Evolutionary conservation across 2,888 invertebrate genomes (phyloP).

Genomic region (Pammene aurita): DNA sequence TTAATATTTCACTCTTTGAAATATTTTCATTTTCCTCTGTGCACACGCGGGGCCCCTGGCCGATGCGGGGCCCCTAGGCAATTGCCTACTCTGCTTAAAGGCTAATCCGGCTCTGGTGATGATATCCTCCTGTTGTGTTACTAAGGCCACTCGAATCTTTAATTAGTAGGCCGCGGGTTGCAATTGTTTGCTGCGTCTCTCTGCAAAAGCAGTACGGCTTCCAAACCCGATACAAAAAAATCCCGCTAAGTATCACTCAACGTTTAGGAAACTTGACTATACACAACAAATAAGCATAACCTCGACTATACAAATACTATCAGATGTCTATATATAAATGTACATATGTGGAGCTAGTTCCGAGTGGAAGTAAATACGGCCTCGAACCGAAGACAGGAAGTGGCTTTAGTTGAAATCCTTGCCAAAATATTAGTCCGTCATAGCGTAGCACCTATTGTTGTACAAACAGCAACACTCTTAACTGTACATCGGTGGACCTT

Average conservation of each 20-base stretch:
- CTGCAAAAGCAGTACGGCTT: neutral
- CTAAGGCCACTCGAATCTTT: neutral
- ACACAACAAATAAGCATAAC: neutral
- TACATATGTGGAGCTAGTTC: constrained; percentile 5
- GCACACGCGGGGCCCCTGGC: too few relatives aligned
- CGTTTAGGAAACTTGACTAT: too few relatives aligned
- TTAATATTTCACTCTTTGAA: too few relatives aligned
- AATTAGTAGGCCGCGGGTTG: too few relatives aligned
- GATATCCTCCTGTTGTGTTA: neutral
- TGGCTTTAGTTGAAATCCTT: constrained; percentile 28
- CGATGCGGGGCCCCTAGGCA: too few relatives aligned
- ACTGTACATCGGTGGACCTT: too few relatives aligned
- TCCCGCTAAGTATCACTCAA: too few relatives aligned
- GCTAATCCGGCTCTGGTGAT: too few relatives aligned
- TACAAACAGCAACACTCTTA: too few relatives aligned
- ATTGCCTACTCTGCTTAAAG: too few relatives aligned
- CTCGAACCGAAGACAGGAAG: constrained; percentile 26
- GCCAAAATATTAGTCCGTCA: constrained; percentile 18
- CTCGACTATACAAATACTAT: constrained; percentile 9
- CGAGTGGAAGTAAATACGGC: constrained; percentile 19
- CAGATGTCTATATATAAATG: neutral
- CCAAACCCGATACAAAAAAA: too few relatives aligned
- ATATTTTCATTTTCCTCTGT: too few relatives aligned
- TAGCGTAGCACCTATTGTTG: neutral
- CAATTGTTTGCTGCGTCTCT: neutral